Evolutionary conservation across 2,888 invertebrate species (phyloP).

Genomic region (Polymixis lichenea): DNA sequence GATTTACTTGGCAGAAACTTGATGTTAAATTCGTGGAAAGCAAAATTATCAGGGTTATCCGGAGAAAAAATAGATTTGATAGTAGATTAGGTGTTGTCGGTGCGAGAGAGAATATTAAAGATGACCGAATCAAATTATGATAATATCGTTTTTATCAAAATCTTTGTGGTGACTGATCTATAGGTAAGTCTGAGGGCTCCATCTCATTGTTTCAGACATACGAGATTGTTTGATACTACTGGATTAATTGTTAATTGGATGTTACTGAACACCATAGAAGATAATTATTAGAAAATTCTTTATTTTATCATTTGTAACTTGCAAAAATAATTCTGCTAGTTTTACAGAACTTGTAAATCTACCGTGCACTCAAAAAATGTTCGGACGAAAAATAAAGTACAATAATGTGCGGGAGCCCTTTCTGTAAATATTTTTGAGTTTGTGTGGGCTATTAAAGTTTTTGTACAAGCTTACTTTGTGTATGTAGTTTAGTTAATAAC

Average conservation of each 20-base stretch:
- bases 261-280: neutral
- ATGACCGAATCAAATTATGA: slow-evolving; percentile 23
- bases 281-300: neutral
- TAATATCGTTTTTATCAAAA: slow-evolving; percentile 19
- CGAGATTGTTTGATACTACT: neutral
- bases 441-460: slow-evolving; percentile 69
- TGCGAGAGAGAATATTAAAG: slow-evolving; percentile 21
- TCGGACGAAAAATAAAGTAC: slow-evolving; percentile 8
- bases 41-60: slow-evolving; percentile 51
- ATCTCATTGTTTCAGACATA: slow-evolving; percentile 25
- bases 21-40: slow-evolving; percentile 10
- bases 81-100: slow-evolving; percentile 27
- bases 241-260: neutral
- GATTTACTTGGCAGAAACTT: neutral
- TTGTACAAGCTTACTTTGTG: slow-evolving; percentile 65
- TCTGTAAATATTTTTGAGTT: slow-evolving; percentile 70
- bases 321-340: neutral
- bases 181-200: slow-evolving; percentile 52
- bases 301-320: neutral
- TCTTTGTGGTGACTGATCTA: slow-evolving; percentile 46
- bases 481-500: slow-evolving; percentile 65
- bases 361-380: neutral
- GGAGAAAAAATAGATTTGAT: slow-evolving; percentile 20
- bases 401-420: slow-evolving; percentile 51
- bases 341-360: neutral